Evolutionary conservation across 2,888 invertebrate genomes (phyloP), one percentile per base, ranked within the genome.

Genomic region (Heliconius cydno): DNA sequence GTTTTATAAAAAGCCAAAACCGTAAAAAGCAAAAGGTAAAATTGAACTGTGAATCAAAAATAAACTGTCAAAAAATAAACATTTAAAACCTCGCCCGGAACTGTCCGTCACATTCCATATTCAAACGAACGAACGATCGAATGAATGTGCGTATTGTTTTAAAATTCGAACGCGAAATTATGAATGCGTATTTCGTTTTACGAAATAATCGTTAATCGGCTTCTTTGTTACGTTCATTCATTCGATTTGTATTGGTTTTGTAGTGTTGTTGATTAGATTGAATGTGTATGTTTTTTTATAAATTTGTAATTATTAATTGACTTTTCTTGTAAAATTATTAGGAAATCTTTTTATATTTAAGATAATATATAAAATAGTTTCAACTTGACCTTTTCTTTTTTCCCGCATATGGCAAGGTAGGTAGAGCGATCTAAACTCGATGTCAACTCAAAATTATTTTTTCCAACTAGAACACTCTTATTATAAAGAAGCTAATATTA

Each of bases 141-240:
- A 73, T 73, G 67, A 71, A 71, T 71, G 72, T 73, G 41, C 46
- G 90, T 89, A 94, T 94, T 94, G 94, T 94, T 94, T 94, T 94
- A 93, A 91, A 91, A 89, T 90, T 87, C 90, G 88, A 90, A 91
- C 89, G 88, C 89, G 68, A 38, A 65, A 92, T 91, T 92, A 93
- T 92, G 90, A 92, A 91, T 88, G 88, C 88, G 87, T 91, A 30
- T 89, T 52, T 68, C 86, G 86, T 91, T 90, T 90, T 90, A 87
- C 84, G 85, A 87, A 92, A 87, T 38, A 92, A 91, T 92, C 92
- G 90, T 92, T 93, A 92, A 94, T 94, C 92, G 93, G 89, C 89
- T 88, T 92, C 90, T 93, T 93, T 92, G 92, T 93, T 93, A 93
- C 93, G 94, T 94, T 93, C 91, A 92, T 34, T 84, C 85, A 90